phyloP scores from a whole-genome alignment of 2,797 vertebrate species.

The Luscinia megarhynchos region DNA sequence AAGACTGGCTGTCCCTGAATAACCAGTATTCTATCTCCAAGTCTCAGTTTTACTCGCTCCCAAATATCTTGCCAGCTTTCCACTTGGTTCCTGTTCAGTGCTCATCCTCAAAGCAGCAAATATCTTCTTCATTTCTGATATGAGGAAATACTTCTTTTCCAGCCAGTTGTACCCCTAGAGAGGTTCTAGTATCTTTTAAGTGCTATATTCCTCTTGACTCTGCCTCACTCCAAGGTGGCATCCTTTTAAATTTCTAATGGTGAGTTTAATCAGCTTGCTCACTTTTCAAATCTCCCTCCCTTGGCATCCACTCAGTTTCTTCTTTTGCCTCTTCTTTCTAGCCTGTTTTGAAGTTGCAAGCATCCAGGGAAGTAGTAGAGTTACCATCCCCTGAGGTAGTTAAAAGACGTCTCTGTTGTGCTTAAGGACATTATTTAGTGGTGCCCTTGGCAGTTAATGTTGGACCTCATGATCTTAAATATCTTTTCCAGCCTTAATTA shows the following conservation, averaged over 20 bases:
- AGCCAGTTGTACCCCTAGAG: background rate
- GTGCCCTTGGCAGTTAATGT: background rate
- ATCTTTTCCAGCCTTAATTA: background rate
- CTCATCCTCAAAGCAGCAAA: background rate
- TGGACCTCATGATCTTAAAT: background rate
- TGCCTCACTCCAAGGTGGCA: background rate
- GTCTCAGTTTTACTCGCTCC: background rate
- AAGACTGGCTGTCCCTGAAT: background rate
- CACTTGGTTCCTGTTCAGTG: background rate
- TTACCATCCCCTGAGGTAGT: background rate
- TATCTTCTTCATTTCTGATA: background rate
- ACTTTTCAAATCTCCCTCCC: background rate
- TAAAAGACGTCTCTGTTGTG: background rate
- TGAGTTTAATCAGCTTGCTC: background rate
- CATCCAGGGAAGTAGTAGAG: background rate
- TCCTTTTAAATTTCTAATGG: background rate
- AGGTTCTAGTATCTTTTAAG: background rate
- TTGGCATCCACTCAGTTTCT: background rate
- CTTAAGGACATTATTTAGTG: background rate
- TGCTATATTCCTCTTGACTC: background rate
- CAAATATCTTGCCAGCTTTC: background rate
- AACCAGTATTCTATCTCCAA: background rate
- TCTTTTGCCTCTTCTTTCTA: background rate
- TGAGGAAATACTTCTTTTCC: background rate
- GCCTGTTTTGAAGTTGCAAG: too few species aligned